Evolutionary conservation across 2,113 vertebrate species (phyloP).

Genomic region (Bos indicus): DNA sequence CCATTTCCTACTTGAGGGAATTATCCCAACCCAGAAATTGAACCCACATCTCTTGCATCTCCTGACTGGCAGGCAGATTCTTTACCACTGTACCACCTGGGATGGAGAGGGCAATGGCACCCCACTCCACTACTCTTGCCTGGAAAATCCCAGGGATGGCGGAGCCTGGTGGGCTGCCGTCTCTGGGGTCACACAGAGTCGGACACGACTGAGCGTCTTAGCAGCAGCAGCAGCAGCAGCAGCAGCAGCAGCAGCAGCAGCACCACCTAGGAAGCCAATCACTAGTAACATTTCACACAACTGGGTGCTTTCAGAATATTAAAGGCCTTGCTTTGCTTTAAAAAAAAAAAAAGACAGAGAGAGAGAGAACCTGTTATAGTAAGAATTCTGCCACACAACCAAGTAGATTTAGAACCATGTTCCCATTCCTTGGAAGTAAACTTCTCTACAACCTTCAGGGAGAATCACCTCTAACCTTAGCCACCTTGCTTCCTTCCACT

Average conservation of each 20-base stretch:
- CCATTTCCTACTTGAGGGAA: not conserved
- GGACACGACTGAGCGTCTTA: too few relatives aligned
- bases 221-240: too few relatives aligned
- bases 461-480: not conserved
- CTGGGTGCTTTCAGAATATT: not conserved
- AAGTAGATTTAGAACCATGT: not conserved
- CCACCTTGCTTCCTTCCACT: not conserved
- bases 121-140: too few relatives aligned
- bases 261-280: not conserved
- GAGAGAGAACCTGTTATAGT: not conserved
- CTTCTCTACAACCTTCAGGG: not conserved
- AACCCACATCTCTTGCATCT: not conserved
- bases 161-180: too few relatives aligned
- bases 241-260: not conserved
- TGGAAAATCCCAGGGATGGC: too few relatives aligned
- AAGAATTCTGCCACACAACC: not conserved
- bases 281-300: not conserved
- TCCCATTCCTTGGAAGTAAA: not conserved
- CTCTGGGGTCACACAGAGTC: too few relatives aligned
- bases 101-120: not conserved
- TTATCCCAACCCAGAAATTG: not conserved
- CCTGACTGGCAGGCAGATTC: not conserved
- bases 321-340: slow-evolving; percentile 5
- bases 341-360: not conserved
- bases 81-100: not conserved